A percentile compares a stretch with the other conserved stretches of the same genome.
phyloP scores from a whole-genome alignment of 1,140 invertebrate species.

The Radopholus similis region DNA sequence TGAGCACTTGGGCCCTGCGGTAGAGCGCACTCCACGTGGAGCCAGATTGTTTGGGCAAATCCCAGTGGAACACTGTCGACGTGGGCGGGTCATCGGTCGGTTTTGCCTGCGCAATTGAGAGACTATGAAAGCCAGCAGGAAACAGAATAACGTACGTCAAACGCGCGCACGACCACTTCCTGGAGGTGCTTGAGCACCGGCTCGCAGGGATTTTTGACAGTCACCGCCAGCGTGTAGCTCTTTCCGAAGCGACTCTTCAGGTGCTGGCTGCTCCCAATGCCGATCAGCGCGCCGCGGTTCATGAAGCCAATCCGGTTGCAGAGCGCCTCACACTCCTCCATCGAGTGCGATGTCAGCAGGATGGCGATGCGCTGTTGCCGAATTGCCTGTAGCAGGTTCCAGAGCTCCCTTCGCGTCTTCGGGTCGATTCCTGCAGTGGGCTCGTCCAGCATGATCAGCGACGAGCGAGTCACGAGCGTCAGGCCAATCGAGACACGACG shows the following conservation, averaged over 20 bases:
- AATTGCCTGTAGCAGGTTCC: constrained; percentile 61
- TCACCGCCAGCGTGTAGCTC: constrained; percentile 39
- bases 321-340: constrained; percentile 59
- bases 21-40: constrained; percentile 29
- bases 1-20: constrained; percentile 29
- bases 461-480: constrained; percentile 31
- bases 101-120: constrained; percentile 18
- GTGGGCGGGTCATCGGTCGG: constrained; percentile 20
- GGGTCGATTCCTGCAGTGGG: constrained; percentile 63
- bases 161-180: constrained; percentile 20
- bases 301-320: constrained; percentile 76
- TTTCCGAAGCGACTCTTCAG: constrained; percentile 64
- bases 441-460: constrained; percentile 45
- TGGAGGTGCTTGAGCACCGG: constrained; percentile 10
- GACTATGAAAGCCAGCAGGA: neutral
- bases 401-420: constrained; percentile 64
- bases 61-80: constrained; percentile 31
- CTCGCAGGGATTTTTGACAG: constrained; percentile 30
- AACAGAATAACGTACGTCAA: constrained; percentile 28
- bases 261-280: constrained; percentile 70
- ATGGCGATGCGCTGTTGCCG: constrained; percentile 37
- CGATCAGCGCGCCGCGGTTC: constrained; percentile 75
- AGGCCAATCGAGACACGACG: constrained; percentile 44
- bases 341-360: constrained; percentile 57
- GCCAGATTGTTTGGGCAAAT: constrained; percentile 25